Conservation (phyloP, 2,113 vertebrate species). For the Pionites leucogaster region DNA sequence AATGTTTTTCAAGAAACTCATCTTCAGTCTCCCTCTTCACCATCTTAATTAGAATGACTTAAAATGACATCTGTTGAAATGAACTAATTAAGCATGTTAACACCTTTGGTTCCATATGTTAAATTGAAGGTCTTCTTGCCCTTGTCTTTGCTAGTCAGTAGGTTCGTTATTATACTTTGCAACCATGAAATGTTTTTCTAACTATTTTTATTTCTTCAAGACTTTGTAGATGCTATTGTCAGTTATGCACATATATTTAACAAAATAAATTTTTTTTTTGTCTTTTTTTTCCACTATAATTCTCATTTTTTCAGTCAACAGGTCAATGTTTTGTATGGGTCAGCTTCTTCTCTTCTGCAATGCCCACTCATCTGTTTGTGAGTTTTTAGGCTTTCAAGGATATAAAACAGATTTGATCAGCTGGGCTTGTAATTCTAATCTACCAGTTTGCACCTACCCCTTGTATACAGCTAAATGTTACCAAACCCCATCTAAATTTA, state of each 20-base stretch:
- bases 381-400: not conserved
- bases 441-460: not conserved
- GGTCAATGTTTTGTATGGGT: not conserved
- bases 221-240: not conserved
- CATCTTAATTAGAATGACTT: slow-evolving; percentile 1
- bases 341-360: not conserved
- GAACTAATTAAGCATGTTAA: slow-evolving; percentile 45
- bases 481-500: not conserved
- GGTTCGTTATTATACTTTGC: not conserved
- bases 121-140: slow-evolving; percentile 16
- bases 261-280: not conserved
- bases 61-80: slow-evolving; percentile 46
- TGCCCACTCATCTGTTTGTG: not conserved
- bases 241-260: not conserved
- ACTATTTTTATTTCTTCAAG: not conserved
- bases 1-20: not conserved
- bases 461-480: not conserved
- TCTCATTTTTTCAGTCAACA: not conserved
- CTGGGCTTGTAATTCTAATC: not conserved
- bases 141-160: not conserved
- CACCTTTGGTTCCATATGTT: slow-evolving; percentile 42
- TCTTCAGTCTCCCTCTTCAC: not conserved
- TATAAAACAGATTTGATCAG: not conserved
- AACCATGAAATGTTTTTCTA: not conserved
- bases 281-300: not conserved